phyloP scores from a whole-genome alignment of 2,797 vertebrate species.

The Helicolenus hilgendorfi region DNA sequence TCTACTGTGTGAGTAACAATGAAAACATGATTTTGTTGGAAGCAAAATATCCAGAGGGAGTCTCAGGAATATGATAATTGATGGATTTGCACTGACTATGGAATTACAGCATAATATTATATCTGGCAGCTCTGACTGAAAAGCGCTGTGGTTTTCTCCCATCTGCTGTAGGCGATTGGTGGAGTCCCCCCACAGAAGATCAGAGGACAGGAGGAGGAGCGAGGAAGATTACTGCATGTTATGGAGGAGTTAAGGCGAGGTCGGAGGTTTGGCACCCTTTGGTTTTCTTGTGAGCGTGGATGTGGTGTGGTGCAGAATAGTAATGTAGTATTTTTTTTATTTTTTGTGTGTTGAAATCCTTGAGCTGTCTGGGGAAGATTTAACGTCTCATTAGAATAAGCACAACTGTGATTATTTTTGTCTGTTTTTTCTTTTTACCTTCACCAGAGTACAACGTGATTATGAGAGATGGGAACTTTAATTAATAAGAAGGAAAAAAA shows the following conservation, averaged over 20 bases:
- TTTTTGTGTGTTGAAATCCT: slow-evolving; percentile 14
- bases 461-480: slow-evolving; percentile 1
- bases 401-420: slow-evolving; percentile 16
- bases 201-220: slow-evolving; percentile 3
- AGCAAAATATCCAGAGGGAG: slow-evolving; percentile 40
- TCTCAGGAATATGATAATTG: slow-evolving; percentile 56
- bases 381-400: slow-evolving; percentile 10
- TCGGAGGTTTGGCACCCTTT: slow-evolving; percentile 35
- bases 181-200: slow-evolving; percentile 12
- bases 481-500: neutral
- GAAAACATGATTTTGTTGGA: slow-evolving; percentile 36
- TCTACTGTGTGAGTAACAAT: slow-evolving; percentile 30
- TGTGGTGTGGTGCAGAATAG: slow-evolving; percentile 22
- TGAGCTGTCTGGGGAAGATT: neutral
- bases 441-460: neutral
- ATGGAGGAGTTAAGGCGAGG: slow-evolving; percentile 21
- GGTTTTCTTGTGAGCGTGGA: neutral
- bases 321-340: neutral
- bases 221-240: neutral
- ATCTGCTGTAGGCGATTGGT: slow-evolving; percentile 11
- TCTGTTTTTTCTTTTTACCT: slow-evolving; percentile 28
- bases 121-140: slow-evolving; percentile 51
- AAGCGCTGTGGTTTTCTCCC: slow-evolving; percentile 21
- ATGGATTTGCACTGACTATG: slow-evolving; percentile 57
- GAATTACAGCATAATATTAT: slow-evolving; percentile 69